phyloP scores from a whole-genome alignment of 2,888 invertebrate species.

The Mechanitis messenoides region DNA sequence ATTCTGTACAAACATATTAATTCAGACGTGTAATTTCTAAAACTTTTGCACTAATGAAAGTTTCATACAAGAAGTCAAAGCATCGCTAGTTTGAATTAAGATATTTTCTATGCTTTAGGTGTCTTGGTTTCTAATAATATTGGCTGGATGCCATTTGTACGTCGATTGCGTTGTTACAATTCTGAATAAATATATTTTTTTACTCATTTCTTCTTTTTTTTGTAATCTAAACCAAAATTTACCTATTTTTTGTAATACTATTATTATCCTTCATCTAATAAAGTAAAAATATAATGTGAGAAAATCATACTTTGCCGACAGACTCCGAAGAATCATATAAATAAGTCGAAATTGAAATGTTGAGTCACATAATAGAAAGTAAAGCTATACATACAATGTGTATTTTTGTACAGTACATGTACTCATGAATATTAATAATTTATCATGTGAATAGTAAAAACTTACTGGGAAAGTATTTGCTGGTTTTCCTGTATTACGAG shows the following conservation, averaged over 20 bases:
- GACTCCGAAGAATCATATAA: slow-evolving; percentile 3
- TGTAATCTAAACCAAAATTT: no score
- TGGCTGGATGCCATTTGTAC: slow-evolving; percentile 29
- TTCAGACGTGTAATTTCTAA: neutral
- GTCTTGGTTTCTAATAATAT: slow-evolving; percentile 17
- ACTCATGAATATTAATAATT: neutral
- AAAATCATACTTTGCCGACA: neutral
- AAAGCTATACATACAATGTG: no score
- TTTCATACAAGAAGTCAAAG: neutral
- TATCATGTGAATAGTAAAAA: neutral
- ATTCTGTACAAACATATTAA: neutral
- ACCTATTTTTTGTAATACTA: no score
- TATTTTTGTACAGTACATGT: neutral
- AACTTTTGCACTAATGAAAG: neutral
- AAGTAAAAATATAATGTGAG: no score
- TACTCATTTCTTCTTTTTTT: neutral
- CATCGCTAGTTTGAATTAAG: neutral
- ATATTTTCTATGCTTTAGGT: slow-evolving; percentile 2
- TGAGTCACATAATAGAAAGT: no score
- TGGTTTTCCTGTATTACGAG: slow-evolving; percentile 51
- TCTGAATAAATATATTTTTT: slow-evolving; percentile 16
- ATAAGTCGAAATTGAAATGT: no score
- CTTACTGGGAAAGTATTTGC: slow-evolving; percentile 52
- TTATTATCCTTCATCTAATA: no score
- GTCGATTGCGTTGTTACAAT: slow-evolving; percentile 30